Conservation (phyloP, 2,888 invertebrate genomes). For the Ypsolopha scabrella region DNA sequence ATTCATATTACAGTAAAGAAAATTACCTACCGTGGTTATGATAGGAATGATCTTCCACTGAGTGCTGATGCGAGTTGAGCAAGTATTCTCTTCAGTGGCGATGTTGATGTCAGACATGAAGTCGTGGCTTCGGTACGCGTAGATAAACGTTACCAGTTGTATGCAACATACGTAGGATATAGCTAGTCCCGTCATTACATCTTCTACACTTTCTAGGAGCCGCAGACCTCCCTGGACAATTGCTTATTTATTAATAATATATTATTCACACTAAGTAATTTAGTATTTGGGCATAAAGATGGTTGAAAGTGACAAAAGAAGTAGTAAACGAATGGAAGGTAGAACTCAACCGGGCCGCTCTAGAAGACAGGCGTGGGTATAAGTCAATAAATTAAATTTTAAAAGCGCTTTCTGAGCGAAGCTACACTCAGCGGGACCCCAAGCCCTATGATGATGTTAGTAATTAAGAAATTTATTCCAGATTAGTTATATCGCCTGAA, state of each 20-base stretch:
- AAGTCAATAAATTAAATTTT: too few relatives aligned
- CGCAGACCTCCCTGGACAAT: conserved; percentile 38
- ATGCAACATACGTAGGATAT: conserved; percentile 28
- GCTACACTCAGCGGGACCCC: too few relatives aligned
- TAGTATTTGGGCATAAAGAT: too few relatives aligned
- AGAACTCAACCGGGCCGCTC: too few relatives aligned
- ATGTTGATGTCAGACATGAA: conserved; percentile 49
- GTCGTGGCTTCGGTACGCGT: conserved; percentile 43
- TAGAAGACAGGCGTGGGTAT: too few relatives aligned
- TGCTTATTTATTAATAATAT: too few relatives aligned
- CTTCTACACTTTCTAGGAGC: conserved; percentile 36
- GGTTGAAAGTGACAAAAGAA: neutral
- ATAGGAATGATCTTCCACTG: conserved; percentile 48
- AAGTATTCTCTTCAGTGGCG: conserved; percentile 48
- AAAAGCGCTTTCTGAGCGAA: too few relatives aligned
- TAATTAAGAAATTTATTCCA: too few relatives aligned
- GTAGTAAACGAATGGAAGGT: neutral
- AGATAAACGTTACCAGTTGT: conserved; percentile 39
- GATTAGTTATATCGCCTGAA: too few relatives aligned
- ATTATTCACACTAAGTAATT: too few relatives aligned
- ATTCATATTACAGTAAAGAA: too few relatives aligned
- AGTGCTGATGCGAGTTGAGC: conserved; percentile 32
- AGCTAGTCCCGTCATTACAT: neutral
- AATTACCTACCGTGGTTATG: conserved; percentile 29
- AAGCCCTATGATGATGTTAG: too few relatives aligned